These are phyloP conservation scores for Scylla paramamosain DNA, from an alignment of 1,140 invertebrate species.

Conservation along the genomic window DNA sequence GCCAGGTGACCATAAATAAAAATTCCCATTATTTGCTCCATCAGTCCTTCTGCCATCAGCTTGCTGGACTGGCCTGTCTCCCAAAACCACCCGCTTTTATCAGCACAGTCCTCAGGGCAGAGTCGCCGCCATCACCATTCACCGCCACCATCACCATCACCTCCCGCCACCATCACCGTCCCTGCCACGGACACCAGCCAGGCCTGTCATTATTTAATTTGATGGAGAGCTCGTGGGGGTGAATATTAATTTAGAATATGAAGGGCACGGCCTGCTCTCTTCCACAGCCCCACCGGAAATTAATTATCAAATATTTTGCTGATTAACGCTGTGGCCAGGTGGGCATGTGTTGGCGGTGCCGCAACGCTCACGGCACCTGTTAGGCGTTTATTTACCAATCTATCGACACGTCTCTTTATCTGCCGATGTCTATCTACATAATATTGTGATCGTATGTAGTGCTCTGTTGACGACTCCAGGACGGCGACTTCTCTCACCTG, in stretches of 20 bases:
- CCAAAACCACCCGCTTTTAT: neutral
- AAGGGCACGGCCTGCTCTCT: neutral
- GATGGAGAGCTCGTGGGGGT: neutral
- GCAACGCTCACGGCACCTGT: too few relatives aligned
- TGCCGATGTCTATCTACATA: too few relatives aligned
- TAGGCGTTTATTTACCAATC: too few relatives aligned
- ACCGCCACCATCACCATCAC: slow-evolving; percentile 7
- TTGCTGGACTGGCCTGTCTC: neutral
- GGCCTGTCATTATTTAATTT: slow-evolving; percentile 14
- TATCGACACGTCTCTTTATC: too few relatives aligned
- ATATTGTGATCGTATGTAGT: too few relatives aligned
- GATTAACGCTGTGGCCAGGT: too few relatives aligned
- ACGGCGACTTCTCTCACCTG: too few relatives aligned
- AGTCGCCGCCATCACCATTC: neutral
- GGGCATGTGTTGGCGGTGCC: too few relatives aligned
- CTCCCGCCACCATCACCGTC: slow-evolving; percentile 6
- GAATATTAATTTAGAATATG: slow-evolving; percentile 24
- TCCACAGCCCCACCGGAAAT: neutral
- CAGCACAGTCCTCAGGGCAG: neutral
- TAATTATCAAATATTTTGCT: neutral
- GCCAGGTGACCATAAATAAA: too few relatives aligned
- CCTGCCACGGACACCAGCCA: neutral
- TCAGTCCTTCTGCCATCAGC: neutral
- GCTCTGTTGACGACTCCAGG: too few relatives aligned
- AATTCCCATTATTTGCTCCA: neutral